Conservation (phyloP, 2,888 invertebrate species). For the Ptilodon capucinus region DNA sequence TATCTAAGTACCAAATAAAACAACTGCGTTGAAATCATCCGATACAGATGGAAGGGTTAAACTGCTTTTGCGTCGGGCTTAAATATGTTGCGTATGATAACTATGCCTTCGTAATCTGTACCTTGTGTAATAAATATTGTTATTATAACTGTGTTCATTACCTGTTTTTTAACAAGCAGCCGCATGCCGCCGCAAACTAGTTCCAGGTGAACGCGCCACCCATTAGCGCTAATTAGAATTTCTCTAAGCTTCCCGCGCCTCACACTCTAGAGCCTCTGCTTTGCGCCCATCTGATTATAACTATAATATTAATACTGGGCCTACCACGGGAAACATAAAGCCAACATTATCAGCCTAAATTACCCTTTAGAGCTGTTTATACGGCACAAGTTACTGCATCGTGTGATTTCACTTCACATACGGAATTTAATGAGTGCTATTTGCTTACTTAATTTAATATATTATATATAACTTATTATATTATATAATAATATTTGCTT, state of each 20-base stretch:
- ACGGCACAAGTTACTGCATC: neutral
- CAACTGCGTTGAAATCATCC: too few relatives aligned
- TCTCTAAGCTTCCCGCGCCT: conserved; percentile 42
- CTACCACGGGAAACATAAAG: neutral
- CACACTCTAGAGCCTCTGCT: conserved; percentile 6
- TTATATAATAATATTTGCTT: too few relatives aligned
- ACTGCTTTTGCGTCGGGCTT: too few relatives aligned
- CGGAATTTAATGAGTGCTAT: too few relatives aligned
- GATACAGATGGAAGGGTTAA: too few relatives aligned
- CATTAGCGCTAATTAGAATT: conserved; percentile 78
- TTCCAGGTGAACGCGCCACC: conserved; percentile 63
- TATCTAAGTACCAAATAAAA: too few relatives aligned
- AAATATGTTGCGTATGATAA: too few relatives aligned
- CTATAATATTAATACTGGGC: conserved; percentile 1
- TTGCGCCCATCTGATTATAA: neutral
- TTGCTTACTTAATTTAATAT: neutral
- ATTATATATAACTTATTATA: too few relatives aligned
- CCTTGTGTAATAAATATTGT: conserved; percentile 13
- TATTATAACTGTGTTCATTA: conserved; percentile 22
- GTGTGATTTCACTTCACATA: too few relatives aligned
- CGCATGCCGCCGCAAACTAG: conserved; percentile 42
- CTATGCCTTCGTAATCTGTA: neutral
- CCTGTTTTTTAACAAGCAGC: conserved; percentile 38
- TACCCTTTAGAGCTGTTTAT: neutral
- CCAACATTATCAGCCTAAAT: neutral